These are phyloP conservation scores for Apogon talboti DNA, from an alignment of 2,797 vertebrate genomes.

Conservation along the genomic window DNA sequence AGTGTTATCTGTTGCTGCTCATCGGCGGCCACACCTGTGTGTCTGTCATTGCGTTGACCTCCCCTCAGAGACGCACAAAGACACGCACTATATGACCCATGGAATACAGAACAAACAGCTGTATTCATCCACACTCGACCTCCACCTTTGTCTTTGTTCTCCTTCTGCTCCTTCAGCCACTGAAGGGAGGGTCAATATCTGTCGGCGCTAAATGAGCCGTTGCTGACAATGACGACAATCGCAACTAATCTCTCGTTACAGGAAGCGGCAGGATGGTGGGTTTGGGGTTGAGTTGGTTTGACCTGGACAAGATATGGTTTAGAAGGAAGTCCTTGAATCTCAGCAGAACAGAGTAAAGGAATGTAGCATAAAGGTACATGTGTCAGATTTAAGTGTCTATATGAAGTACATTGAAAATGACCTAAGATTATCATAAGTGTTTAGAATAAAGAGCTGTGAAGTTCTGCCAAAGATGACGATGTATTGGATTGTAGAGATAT, in stretches of 20 bases:
- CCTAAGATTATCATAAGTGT: no score
- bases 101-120: constrained; percentile 63
- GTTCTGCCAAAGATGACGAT: no score
- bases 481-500: no score
- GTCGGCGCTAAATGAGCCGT: constrained; percentile 47
- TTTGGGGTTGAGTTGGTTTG: constrained; percentile 39
- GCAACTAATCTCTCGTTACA: constrained; percentile 64
- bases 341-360: constrained; percentile 41
- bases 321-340: constrained; percentile 48
- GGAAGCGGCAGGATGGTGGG: constrained; percentile 51
- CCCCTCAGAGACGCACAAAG: constrained; percentile 58
- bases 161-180: constrained; percentile 3
- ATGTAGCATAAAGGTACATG: constrained; percentile 15
- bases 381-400: constrained; percentile 25
- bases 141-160: constrained; percentile 25
- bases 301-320: constrained; percentile 62
- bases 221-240: constrained; percentile 63
- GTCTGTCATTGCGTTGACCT: constrained; percentile 65
- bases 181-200: constrained; percentile 49
- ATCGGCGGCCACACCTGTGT: constrained; percentile 71
- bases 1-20: constrained; percentile 57
- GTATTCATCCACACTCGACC: constrained; percentile 67
- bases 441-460: no score
- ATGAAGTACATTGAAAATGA: no score
- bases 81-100: constrained; percentile 53